phyloP scores from a whole-genome alignment of 2,797 vertebrate species.

The Hylomyscus alleni region DNA sequence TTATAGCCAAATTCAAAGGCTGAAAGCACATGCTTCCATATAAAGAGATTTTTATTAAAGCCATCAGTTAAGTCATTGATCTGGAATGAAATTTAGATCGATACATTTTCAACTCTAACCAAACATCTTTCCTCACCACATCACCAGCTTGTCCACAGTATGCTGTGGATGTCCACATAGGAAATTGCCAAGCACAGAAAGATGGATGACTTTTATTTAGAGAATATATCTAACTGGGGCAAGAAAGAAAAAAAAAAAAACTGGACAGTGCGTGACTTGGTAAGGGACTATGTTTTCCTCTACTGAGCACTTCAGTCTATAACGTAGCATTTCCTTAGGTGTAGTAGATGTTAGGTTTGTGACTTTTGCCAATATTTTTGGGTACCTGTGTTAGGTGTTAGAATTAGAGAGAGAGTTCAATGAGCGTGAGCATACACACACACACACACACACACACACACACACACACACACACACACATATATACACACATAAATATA shows the following conservation, averaged over 20 bases:
- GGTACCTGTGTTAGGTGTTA: slow-evolving; percentile 72
- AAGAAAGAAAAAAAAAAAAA: slow-evolving; percentile 45
- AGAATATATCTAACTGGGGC: slow-evolving; percentile 26
- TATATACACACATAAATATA: too few relatives aligned
- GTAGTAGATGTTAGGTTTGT: background rate
- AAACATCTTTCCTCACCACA: slow-evolving; percentile 35
- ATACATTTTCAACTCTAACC: slow-evolving; percentile 34
- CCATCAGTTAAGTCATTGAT: slow-evolving; percentile 39
- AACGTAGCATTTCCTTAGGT: slow-evolving; percentile 58
- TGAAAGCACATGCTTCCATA: slow-evolving; percentile 19
- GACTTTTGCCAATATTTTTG: slow-evolving; percentile 67
- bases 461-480: too few relatives aligned
- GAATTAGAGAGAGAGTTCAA: slow-evolving; percentile 65
- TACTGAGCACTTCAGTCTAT: slow-evolving; percentile 6
- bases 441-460: too few relatives aligned
- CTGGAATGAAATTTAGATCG: slow-evolving; percentile 55
- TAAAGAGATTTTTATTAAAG: slow-evolving; percentile 64
- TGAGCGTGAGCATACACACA: slow-evolving; percentile 33
- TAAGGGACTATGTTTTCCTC: background rate
- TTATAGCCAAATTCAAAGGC: slow-evolving; percentile 18
- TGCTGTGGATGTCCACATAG: background rate
- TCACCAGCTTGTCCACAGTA: slow-evolving; percentile 4
- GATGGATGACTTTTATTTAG: slow-evolving; percentile 52
- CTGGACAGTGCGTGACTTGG: background rate
- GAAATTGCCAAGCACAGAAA: slow-evolving; percentile 41